These are phyloP conservation scores for Glyptemys insculpta DNA, from an alignment of 2,797 vertebrate species.

Conservation along the genomic window DNA sequence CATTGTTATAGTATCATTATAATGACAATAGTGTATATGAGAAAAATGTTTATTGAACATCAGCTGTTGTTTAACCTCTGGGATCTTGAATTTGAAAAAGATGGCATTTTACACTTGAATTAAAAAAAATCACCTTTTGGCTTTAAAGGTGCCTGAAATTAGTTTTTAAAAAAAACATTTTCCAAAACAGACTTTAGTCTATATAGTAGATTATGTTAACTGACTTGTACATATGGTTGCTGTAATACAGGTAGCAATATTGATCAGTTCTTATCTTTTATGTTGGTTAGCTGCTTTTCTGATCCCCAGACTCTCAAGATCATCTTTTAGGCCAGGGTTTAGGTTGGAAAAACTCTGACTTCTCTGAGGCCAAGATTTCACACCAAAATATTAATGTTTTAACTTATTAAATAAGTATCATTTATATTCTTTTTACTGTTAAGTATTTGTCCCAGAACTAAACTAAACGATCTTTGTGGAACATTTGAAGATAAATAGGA, in stretches of 20 bases:
- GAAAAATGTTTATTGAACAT: rapidly evolving
- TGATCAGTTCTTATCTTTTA: neutral
- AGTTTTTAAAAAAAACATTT: neutral
- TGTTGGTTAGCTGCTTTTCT: neutral
- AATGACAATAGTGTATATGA: rapidly evolving
- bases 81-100: neutral
- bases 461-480: neutral
- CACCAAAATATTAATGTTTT: neutral
- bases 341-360: neutral
- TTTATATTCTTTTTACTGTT: neutral
- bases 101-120: neutral
- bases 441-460: neutral
- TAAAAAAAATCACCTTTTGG: neutral
- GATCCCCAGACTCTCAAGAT: neutral
- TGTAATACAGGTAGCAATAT: neutral
- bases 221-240: neutral
- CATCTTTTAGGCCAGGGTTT: neutral
- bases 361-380: neutral
- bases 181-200: neutral
- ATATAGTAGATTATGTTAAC: neutral
- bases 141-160: neutral
- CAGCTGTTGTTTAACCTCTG: neutral
- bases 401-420: neutral
- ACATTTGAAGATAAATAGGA: neutral
- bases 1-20: neutral